Evolutionary conservation across 2,888 invertebrate genomes (phyloP).

Genomic region (Andrena minutula): DNA sequence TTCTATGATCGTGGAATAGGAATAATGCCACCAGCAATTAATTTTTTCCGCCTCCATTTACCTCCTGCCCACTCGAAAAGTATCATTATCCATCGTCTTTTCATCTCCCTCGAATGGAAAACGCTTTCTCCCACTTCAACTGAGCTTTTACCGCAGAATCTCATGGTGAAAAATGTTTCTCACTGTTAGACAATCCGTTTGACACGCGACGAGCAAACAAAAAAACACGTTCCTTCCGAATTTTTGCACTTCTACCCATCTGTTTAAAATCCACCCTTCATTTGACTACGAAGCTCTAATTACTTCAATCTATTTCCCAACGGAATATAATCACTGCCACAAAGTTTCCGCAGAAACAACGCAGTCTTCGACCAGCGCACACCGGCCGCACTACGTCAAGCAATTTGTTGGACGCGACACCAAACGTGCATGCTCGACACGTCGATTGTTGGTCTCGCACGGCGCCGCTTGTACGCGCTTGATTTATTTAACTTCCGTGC

Average conservation of each 20-base stretch:
- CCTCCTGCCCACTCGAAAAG: not conserved
- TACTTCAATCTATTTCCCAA: too few relatives aligned
- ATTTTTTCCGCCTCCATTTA: conserved; percentile 28
- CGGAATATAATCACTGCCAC: too few relatives aligned
- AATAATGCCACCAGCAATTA: conserved; percentile 50
- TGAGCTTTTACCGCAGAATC: not conserved
- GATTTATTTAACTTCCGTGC: conserved; percentile 68
- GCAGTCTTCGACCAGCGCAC: conserved; percentile 32
- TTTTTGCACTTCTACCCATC: not conserved
- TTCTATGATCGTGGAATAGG: conserved; percentile 23
- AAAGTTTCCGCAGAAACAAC: conserved; percentile 14
- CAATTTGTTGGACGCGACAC: conserved; percentile 66
- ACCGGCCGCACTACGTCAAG: conserved; percentile 32
- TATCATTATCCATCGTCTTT: conserved; percentile 49
- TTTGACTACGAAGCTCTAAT: too few relatives aligned
- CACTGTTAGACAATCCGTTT: conserved; percentile 20
- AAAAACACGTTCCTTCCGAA: not conserved
- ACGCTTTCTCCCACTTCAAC: conserved; percentile 58
- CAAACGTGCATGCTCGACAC: conserved; percentile 62
- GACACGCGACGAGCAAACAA: not conserved
- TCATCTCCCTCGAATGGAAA: conserved; percentile 34
- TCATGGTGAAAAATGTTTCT: conserved; percentile 19
- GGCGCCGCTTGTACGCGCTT: conserved; percentile 52
- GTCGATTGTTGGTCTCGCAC: conserved; percentile 65
- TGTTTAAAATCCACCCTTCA: too few relatives aligned